phyloP scores from a whole-genome alignment of 2,113 vertebrate genomes.

The Syngnathus typhle region DNA sequence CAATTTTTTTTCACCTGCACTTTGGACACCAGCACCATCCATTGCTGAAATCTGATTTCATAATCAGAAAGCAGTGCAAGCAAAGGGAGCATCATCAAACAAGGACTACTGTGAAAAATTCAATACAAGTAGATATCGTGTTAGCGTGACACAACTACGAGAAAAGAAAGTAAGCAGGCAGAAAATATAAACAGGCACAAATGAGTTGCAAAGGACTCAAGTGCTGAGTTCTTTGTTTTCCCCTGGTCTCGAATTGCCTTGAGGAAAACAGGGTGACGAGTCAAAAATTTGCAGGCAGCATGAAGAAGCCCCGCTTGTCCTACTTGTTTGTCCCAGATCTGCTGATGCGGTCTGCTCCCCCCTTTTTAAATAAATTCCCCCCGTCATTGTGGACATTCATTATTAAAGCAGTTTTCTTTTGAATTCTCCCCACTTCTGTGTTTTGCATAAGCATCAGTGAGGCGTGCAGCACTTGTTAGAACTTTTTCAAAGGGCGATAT shows the following conservation, averaged over 20 bases:
- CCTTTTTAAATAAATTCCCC: conserved; percentile 14
- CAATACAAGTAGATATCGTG: not conserved
- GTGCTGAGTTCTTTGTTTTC: conserved; percentile 61
- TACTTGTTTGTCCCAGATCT: conserved; percentile 67
- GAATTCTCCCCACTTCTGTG: conserved; percentile 48
- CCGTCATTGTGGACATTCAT: conserved; percentile 56
- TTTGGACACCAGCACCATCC: not conserved
- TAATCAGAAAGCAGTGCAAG: not conserved
- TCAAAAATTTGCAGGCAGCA: conserved; percentile 51
- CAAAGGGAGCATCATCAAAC: not conserved
- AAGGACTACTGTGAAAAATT: not conserved
- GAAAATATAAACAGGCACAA: conserved; percentile 38
- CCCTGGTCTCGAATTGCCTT: conserved; percentile 36
- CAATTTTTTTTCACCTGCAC: not conserved
- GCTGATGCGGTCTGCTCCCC: conserved; percentile 49
- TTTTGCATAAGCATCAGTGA: conserved; percentile 58
- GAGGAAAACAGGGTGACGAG: conserved; percentile 55
- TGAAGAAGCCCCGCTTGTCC: conserved; percentile 47
- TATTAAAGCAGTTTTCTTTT: conserved; percentile 62
- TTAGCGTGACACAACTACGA: not conserved
- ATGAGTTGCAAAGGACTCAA: conserved; percentile 43
- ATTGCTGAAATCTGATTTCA: not conserved
- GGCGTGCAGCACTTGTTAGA: conserved; percentile 42
- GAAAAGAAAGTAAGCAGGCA: conserved; percentile 15
- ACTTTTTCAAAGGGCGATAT: conserved; percentile 33